phyloP scores from a whole-genome alignment of 2,113 vertebrate genomes.

The Procavia capensis region DNA sequence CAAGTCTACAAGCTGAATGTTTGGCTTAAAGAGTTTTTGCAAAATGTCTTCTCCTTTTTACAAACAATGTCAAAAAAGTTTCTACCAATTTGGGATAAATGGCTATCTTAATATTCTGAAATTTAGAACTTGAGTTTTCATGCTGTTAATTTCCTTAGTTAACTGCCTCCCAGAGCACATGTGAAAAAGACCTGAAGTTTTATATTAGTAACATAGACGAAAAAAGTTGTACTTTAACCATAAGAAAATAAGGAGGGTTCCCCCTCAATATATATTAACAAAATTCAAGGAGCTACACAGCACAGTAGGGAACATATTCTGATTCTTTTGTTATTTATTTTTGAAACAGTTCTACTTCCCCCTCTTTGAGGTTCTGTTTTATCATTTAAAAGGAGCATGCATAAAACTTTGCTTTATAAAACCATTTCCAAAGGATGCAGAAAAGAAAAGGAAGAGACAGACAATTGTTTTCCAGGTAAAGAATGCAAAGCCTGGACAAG shows the following conservation, averaged over 20 bases:
- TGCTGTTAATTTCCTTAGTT: neutral
- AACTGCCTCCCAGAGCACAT: neutral
- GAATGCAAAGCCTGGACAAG: slow-evolving; percentile 9
- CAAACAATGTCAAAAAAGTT: neutral
- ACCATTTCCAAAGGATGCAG: neutral
- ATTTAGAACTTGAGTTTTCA: neutral
- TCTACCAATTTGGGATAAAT: neutral
- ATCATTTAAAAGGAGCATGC: neutral
- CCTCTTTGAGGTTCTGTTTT: neutral
- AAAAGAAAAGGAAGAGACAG: slow-evolving; percentile 16
- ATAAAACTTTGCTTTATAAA: neutral
- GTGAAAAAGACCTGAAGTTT: neutral
- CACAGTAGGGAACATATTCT: neutral
- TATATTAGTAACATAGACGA: neutral
- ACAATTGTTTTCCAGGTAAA: slow-evolving; percentile 14
- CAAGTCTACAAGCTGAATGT: neutral
- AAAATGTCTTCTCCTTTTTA: neutral
- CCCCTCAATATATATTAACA: no score
- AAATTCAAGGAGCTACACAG: neutral
- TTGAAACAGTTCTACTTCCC: neutral
- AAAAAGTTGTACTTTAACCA: neutral
- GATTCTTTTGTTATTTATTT: slow-evolving; percentile 25
- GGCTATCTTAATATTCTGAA: neutral
- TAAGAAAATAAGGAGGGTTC: neutral
- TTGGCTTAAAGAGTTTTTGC: neutral